Percentiles rank a stretch among this genome's conserved stretches.
These are phyloP conservation scores for Lochmaea capreae DNA, from an alignment of 2,888 invertebrate genomes.

Conservation along the genomic window DNA sequence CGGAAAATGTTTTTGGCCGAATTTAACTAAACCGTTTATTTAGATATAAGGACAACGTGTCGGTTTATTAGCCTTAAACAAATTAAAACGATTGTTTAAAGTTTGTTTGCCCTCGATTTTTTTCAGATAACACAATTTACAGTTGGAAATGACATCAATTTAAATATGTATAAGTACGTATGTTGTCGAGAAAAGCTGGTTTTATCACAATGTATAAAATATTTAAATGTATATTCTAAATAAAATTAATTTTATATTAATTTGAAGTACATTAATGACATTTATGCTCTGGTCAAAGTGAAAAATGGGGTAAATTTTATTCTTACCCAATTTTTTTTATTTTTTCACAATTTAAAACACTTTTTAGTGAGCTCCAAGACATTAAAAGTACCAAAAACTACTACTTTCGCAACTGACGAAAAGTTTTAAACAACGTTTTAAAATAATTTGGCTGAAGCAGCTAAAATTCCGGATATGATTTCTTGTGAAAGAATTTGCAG, in stretches of 20 bases:
- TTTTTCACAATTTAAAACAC: too few relatives aligned
- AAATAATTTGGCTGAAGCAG: background rate
- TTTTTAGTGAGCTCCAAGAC: too few relatives aligned
- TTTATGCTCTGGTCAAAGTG: too few relatives aligned
- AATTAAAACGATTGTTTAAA: background rate
- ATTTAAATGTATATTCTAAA: too few relatives aligned
- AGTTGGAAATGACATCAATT: constrained; percentile 5
- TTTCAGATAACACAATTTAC: constrained; percentile 2
- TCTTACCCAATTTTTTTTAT: too few relatives aligned
- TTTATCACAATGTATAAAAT: background rate
- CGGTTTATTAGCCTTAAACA: background rate
- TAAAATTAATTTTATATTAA: too few relatives aligned
- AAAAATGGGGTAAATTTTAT: too few relatives aligned
- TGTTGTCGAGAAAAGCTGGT: background rate
- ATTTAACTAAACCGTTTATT: background rate
- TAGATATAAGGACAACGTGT: background rate
- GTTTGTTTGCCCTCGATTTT: constrained; percentile 5
- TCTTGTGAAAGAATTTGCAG: background rate
- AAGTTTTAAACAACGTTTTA: background rate
- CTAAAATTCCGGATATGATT: background rate
- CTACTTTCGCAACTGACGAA: too few relatives aligned
- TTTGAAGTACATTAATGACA: too few relatives aligned
- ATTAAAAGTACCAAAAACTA: too few relatives aligned
- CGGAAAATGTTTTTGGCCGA: background rate
- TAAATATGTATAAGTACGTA: background rate